Percentiles rank a stretch among this genome's conserved stretches.
Evolutionary conservation across 1,140 invertebrate genomes (phyloP).

Genomic region (Achatina immaculata): DNA sequence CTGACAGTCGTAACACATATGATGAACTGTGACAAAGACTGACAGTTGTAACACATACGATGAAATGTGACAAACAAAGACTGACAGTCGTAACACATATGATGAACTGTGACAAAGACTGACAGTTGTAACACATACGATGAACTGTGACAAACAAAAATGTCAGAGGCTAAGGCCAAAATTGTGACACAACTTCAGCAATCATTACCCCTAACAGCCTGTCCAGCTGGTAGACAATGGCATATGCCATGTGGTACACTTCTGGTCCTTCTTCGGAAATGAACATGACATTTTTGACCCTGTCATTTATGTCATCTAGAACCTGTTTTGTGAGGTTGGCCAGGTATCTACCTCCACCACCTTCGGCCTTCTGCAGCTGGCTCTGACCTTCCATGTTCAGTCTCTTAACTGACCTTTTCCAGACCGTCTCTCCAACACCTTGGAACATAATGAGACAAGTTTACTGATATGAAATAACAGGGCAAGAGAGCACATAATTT

Average conservation of each 20-base stretch:
- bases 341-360: constrained; percentile 48
- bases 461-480: too few species aligned
- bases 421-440: constrained; percentile 56
- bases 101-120: too few species aligned
- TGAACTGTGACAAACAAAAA: too few species aligned
- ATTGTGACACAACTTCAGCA: not conserved
- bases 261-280: constrained; percentile 53
- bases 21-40: too few species aligned
- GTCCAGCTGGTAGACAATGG: constrained; percentile 57
- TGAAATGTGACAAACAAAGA: too few species aligned
- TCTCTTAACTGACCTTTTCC: constrained; percentile 50
- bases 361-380: constrained; percentile 35
- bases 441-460: constrained; percentile 28
- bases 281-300: constrained; percentile 50
- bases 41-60: too few species aligned
- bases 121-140: too few species aligned
- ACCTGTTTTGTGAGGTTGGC: constrained; percentile 43
- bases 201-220: constrained; percentile 60
- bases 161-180: too few species aligned
- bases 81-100: too few species aligned
- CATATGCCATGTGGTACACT: constrained; percentile 53
- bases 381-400: constrained; percentile 39
- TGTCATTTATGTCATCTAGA: constrained; percentile 27
- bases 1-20: too few species aligned
- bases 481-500: not conserved